Evolutionary conservation across 2,888 invertebrate species (phyloP).

Genomic region (Anarsia innoxiella): DNA sequence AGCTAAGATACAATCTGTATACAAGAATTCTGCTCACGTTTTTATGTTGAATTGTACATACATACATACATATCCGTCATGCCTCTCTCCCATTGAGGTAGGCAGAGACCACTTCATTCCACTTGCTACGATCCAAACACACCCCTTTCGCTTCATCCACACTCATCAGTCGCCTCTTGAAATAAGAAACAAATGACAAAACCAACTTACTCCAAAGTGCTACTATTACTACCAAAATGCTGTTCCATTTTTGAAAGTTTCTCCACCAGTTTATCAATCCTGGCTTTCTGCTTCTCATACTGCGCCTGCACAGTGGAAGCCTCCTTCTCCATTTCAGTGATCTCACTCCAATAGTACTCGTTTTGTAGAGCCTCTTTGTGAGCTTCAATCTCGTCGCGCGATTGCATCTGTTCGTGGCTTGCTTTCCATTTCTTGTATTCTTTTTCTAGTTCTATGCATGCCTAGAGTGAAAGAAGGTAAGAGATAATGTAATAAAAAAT

Average conservation of each 20-base stretch:
- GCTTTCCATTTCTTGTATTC: conserved; percentile 71
- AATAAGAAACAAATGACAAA: not conserved
- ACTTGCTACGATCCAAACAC: too few relatives aligned
- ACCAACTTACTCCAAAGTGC: conserved; percentile 59
- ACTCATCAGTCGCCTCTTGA: not conserved
- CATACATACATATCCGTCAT: too few relatives aligned
- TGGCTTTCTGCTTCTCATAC: conserved; percentile 58
- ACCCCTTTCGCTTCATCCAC: too few relatives aligned
- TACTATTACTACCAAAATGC: conserved; percentile 44
- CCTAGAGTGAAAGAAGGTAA: conserved; percentile 32
- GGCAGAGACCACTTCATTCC: too few relatives aligned
- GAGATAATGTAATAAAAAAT: conserved; percentile 1
- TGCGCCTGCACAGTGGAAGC: conserved; percentile 49
- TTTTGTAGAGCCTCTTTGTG: conserved; percentile 65
- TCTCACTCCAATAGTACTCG: conserved; percentile 74
- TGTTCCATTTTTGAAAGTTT: conserved; percentile 48
- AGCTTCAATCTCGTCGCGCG: conserved; percentile 66
- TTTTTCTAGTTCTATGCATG: conserved; percentile 49
- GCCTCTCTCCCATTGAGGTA: too few relatives aligned
- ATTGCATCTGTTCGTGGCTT: conserved; percentile 71
- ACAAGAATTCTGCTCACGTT: too few relatives aligned
- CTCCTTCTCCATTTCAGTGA: conserved; percentile 50
- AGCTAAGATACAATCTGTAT: too few relatives aligned
- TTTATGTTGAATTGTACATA: too few relatives aligned
- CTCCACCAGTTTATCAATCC: conserved; percentile 46